Base-by-base conservation (phyloP, 2,113 vertebrate species). In the Heliornis fulica region DNA sequence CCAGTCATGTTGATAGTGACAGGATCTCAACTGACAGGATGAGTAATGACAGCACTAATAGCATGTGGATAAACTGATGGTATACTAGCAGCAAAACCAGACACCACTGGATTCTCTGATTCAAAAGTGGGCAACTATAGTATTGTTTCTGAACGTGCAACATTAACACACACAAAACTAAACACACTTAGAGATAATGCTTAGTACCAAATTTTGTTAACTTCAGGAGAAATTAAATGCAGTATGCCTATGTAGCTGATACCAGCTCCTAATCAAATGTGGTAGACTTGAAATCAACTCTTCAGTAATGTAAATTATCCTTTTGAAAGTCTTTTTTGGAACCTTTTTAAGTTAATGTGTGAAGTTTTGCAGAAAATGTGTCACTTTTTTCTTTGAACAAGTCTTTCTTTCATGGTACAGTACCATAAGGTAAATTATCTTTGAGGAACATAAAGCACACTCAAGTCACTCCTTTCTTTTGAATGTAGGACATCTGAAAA, bases 281-380 rank as follows among this genome's bases (percentile, higher is more conserved):
- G 91, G 90, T 86, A 96, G 91, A 94, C 93, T 92, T 20, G 1
- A 91, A 96, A 96, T 96, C 94, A 94, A 15, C 81, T 74, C 95
- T 86, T 94, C 95, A 92, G 90, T 94, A 97, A 96, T 97, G 96
- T 92, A 97, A 97, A 96, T 96, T 70, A 96, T 93, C n/a, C 83
- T 95, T 97, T 96, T 95, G 89, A 95, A 96, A 97, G 90, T 90
- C 91, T 93, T 92, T 93, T 95, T 89, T 91, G 81, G 87, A 96
- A 90, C 80, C 93, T 97, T 96, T 97, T 95, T 91, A 96, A 95
- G 95, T 94, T 74, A 54, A 94, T 78, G 87, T 92, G 81, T 94
- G 94, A 96, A 95, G 88, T 96, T 96, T 63, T 96, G 85, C 87
- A 96, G 93, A 64, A 94, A 96, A 95, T 81, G 83, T 93, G 90